These are phyloP conservation scores for Xestia c-nigrum DNA, from an alignment of 2,888 invertebrate species.

Conservation along the genomic window DNA sequence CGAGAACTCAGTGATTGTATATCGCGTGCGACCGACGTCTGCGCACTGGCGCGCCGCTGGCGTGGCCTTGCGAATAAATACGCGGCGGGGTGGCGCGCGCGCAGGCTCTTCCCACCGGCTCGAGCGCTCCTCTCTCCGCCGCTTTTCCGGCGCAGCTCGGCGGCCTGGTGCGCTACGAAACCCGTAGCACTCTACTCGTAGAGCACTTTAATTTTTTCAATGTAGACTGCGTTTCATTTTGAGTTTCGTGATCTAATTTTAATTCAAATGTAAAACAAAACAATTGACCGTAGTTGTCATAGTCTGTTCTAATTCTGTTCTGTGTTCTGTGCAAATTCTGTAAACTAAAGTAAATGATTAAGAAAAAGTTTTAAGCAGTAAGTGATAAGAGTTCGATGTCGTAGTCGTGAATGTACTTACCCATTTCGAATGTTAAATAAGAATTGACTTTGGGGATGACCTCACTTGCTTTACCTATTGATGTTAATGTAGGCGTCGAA, in stretches of 20 bases:
- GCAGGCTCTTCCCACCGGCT: conserved; percentile 85
- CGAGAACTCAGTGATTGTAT: conserved; percentile 81
- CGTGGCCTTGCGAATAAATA: conserved; percentile 91
- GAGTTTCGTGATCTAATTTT: conserved; percentile 18
- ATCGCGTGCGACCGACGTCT: conserved; percentile 87
- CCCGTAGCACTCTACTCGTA: conserved; percentile 81
- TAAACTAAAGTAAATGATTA: conserved; percentile 3
- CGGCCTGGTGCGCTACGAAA: conserved; percentile 66
- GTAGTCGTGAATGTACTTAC: conserved; percentile 55
- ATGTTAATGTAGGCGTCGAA: conserved; percentile 75
- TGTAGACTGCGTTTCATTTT: conserved; percentile 31
- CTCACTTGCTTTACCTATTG: conserved; percentile 70
- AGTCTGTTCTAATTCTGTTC: background rate
- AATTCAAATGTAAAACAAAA: conserved; percentile 1
- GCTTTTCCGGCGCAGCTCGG: conserved; percentile 75
- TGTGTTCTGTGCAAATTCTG: conserved; percentile 4
- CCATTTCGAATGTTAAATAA: conserved; percentile 70
- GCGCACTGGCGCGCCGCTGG: conserved; percentile 88
- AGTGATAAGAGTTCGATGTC: conserved; percentile 43
- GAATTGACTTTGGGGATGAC: conserved; percentile 72
- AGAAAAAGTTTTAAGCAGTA: background rate
- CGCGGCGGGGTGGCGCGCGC: conserved; percentile 79
- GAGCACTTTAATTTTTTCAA: conserved; percentile 68
- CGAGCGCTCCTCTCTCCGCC: conserved; percentile 83
- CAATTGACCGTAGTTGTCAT: background rate